phyloP scores from a whole-genome alignment of 2,113 vertebrate genomes.

The Oreochromis aureus region DNA sequence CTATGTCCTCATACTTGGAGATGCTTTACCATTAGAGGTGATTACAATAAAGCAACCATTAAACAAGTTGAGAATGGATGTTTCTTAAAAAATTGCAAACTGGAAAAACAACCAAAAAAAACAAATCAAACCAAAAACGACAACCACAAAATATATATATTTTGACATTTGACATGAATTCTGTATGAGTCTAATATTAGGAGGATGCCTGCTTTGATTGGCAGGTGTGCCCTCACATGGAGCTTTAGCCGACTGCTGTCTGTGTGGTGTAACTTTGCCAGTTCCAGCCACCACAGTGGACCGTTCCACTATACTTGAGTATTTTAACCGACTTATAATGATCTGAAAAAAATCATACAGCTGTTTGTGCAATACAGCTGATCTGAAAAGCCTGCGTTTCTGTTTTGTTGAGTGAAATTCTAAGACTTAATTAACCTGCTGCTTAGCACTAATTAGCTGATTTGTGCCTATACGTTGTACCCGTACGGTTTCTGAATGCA shows the following conservation, averaged over 20 bases:
- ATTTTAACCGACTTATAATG: not conserved
- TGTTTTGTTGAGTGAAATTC: not conserved
- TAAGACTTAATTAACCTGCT: not conserved
- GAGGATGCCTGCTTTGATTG: not conserved
- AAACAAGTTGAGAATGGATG: not conserved
- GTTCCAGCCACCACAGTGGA: not conserved
- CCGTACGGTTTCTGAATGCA: not conserved
- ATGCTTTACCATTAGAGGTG: not conserved
- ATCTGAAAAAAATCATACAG: not conserved
- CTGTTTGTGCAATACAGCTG: not conserved
- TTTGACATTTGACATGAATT: not conserved
- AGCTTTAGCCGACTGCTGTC: not conserved
- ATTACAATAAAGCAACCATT: not conserved
- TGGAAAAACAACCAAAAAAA: not conserved
- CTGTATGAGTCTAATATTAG: not conserved
- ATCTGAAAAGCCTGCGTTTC: not conserved
- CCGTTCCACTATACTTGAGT: not conserved
- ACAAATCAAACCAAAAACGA: not conserved
- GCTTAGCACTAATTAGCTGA: not conserved
- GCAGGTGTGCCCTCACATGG: not conserved
- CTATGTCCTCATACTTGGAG: not conserved
- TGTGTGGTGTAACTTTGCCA: not conserved
- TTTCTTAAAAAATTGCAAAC: not conserved
- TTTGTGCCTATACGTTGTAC: not conserved
- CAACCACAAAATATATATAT: no score